Percentiles rank a stretch among this genome's conserved stretches.
Conservation (phyloP, 2,888 invertebrate genomes). For the Harpalus rufipes region DNA sequence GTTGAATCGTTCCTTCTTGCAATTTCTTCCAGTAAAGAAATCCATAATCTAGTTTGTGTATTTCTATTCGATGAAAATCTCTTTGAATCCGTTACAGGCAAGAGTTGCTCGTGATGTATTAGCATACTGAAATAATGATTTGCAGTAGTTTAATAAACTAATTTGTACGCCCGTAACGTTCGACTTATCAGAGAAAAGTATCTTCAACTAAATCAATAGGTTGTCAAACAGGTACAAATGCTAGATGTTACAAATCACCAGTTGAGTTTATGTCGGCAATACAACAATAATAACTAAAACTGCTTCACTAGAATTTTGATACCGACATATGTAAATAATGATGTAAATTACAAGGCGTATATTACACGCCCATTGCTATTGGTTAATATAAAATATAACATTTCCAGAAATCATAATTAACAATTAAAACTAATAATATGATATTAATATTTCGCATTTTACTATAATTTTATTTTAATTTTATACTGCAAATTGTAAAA, state of each 20-base stretch:
- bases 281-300: slow-evolving; percentile 3
- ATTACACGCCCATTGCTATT: neutral
- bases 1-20: slow-evolving; percentile 37
- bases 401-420: no score
- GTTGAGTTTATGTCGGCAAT: neutral
- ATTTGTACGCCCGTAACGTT: slow-evolving; percentile 1
- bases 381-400: no score
- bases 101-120: slow-evolving; percentile 43
- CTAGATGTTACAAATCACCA: slow-evolving; percentile 5
- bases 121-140: slow-evolving; percentile 37
- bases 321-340: neutral
- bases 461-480: neutral
- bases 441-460: no score
- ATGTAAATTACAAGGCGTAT: neutral
- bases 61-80: slow-evolving; percentile 52
- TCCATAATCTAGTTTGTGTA: slow-evolving; percentile 61
- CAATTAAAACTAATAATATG: no score
- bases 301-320: neutral
- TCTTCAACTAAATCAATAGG: slow-evolving; percentile 42
- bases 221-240: slow-evolving; percentile 39
- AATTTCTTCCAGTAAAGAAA: slow-evolving; percentile 59
- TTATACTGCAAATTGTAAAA: neutral
- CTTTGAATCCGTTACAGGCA: slow-evolving; percentile 33
- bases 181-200: slow-evolving; percentile 17
- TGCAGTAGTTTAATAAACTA: slow-evolving; percentile 48